Evolutionary conservation across 2,797 vertebrate species (phyloP).

Genomic region (Manis crassicaudata): DNA sequence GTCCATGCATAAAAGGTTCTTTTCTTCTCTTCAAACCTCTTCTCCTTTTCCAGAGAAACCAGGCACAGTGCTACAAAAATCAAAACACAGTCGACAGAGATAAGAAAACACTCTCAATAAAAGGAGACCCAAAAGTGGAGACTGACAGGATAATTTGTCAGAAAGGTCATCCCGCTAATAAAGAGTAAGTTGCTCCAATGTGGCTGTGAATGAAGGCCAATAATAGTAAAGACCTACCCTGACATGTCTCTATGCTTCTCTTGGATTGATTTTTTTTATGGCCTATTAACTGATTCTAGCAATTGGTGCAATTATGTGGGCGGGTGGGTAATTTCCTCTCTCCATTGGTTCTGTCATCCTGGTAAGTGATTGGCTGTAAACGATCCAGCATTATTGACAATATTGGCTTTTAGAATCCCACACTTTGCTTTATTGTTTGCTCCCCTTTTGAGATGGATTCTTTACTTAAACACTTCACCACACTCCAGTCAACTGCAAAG

Average conservation of each 20-base stretch:
- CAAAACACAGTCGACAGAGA: neutral
- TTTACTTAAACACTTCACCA: conserved; percentile 2
- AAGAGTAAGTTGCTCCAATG: neutral
- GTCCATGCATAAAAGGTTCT: neutral
- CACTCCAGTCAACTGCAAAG: neutral
- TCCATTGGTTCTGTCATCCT: conserved; percentile 22
- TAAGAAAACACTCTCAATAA: neutral
- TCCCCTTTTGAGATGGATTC: neutral
- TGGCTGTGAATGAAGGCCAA: neutral
- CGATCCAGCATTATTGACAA: conserved; percentile 8
- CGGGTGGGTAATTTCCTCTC: conserved; percentile 35
- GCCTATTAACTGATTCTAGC: conserved; percentile 25
- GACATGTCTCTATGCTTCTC: neutral
- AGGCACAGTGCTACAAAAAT: neutral
- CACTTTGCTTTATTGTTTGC: conserved; percentile 12
- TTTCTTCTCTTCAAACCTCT: neutral
- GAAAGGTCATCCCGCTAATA: conserved; percentile 28
- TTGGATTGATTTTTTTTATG: conserved; percentile 44
- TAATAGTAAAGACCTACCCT: neutral
- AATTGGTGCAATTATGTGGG: conserved; percentile 52
- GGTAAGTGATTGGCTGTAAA: conserved; percentile 48
- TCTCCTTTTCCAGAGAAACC: neutral
- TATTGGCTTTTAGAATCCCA: conserved; percentile 12
- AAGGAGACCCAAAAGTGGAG: neutral
- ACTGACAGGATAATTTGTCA: conserved; percentile 13